Evolutionary conservation across 2,888 invertebrate species (phyloP).

Genomic region (Drosophila quinaria): DNA sequence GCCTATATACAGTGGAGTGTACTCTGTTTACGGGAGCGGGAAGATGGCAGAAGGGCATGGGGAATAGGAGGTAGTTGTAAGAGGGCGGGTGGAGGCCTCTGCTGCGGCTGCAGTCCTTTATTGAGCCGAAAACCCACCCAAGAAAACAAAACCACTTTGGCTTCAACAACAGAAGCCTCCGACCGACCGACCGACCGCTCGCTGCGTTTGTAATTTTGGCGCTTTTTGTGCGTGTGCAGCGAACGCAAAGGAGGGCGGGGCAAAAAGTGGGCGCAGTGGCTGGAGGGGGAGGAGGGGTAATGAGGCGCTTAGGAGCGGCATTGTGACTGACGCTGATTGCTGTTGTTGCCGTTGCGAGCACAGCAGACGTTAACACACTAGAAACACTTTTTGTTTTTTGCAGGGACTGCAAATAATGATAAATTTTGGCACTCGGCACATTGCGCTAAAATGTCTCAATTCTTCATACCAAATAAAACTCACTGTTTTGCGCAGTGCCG

Average conservation of each 20-base stretch:
- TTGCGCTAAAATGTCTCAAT: too few species aligned
- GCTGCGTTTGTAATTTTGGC: constrained; percentile 81
- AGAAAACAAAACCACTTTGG: constrained; percentile 38
- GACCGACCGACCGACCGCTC: constrained; percentile 55
- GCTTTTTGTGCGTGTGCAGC: constrained; percentile 79
- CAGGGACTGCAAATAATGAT: too few species aligned
- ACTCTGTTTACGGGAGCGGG: not conserved
- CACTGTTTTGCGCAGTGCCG: too few species aligned
- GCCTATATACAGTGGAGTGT: constrained; percentile 52
- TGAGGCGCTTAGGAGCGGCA: constrained; percentile 52
- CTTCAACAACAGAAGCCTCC: constrained; percentile 35
- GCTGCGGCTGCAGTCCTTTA: constrained; percentile 75
- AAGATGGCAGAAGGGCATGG: not conserved
- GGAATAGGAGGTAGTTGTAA: not conserved
- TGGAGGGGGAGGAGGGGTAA: constrained; percentile 16
- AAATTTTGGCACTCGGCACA: too few species aligned
- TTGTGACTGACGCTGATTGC: constrained; percentile 71
- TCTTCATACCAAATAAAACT: too few species aligned
- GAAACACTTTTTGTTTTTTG: not conserved
- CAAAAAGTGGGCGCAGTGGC: constrained; percentile 7
- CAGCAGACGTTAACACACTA: not conserved
- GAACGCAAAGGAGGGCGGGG: constrained; percentile 16
- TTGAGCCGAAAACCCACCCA: constrained; percentile 48
- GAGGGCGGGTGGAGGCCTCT: constrained; percentile 17
- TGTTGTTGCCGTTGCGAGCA: constrained; percentile 36